Evolutionary conservation across 2,113 vertebrate genomes (phyloP), one percentile per base, ranked within the genome.

Genomic region (Chionis minor): DNA sequence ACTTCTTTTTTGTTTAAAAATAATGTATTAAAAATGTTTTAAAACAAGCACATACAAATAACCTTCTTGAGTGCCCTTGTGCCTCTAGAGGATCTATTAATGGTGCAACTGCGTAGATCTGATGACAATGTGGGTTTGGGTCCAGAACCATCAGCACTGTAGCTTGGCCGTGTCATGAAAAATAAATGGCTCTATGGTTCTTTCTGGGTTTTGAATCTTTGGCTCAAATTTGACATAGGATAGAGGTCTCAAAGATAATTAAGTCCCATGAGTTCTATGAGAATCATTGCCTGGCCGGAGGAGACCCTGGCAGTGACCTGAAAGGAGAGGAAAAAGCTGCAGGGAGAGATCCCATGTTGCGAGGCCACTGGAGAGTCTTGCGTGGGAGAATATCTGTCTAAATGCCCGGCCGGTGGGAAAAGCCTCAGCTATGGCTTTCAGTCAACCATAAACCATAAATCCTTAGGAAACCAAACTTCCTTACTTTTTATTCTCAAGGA

Each of bases 401-500:
- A 80, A 8, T 24, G 84, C 59, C n/a, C 20, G 7, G 7, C 62
- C 2, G 0, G 45, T 78, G 95, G 93, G 93, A 96, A 96, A 91
- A 91, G 81, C 63, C 61, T 88, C 86, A 18, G 86, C 86, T 47
- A 8, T 9, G 67, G 83, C 77, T 67, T 67, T 47, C 65, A 55
- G 42, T 85, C 89, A 96, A 4, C 86, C 70, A 1, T 24, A 54
- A 49, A 85, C 16, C 91, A 91, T 42, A 80, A 96, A 95, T 94
- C 92, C 84, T 62, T 91, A 97, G 96, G 93, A 97, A 97, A 91
- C 81, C 89, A 65, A 94, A 85, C 96, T 94, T 96, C 93, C 94
- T 85, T 65, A 13, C 70, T 32, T 91, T 88, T 75, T 88, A 82
- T 85, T 96, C 92, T 93, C 70, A 54, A 85, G 92, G 95, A 96